Base-by-base conservation (phyloP, 2,888 invertebrate genomes). In the Ochropacha duplaris region DNA sequence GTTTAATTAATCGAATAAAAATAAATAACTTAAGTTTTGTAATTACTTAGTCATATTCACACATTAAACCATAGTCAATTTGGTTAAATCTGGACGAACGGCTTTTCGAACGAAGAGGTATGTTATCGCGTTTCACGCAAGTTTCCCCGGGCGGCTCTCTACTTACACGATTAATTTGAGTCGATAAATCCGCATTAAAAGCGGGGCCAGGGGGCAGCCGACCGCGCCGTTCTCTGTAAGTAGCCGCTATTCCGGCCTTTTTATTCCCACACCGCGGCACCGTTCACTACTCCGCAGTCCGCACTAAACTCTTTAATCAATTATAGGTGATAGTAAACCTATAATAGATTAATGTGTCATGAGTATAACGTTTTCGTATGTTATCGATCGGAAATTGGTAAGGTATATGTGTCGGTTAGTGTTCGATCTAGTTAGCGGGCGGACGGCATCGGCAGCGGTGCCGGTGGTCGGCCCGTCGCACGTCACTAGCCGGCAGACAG, bases 161-260 rank as follows among this genome's bases (percentile, higher is more conserved):
- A 86, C 89, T 90, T 88, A 88, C 87, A 90, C 90, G 90, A 91
- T 92, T 91, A 90, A 92, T 92, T 92, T 92, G 88, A 90, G 88
- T 87, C 91, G 84, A 91, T 92, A 92, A 91, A 91, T 91, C 90
- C 88, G 84, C 81, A 92, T 90, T 91, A 92, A 91, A 90, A 87
- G 87, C 85, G 83, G 79, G 82, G 80, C 82, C 81, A 83, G 78
- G 84, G 74, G 83, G 84, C 86, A 85, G 80, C 82, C 86, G 75
- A 88, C 87, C 89, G 87, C 87, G 84, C 80, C 81, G 83, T 78
- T 81, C 79, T 78, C 74, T 84, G 82, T 86, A 84, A 87, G 87
- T 87, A 87, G 83, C 82, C 76, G 77, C 76, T 76, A 86, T 86
- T 87, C 77, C 71, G 72, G 74, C 78, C 81, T 83, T 86, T 87